These are phyloP conservation scores for Zaprionus kolodkinae DNA, from an alignment of 1,140 invertebrate genomes.

Conservation along the genomic window DNA sequence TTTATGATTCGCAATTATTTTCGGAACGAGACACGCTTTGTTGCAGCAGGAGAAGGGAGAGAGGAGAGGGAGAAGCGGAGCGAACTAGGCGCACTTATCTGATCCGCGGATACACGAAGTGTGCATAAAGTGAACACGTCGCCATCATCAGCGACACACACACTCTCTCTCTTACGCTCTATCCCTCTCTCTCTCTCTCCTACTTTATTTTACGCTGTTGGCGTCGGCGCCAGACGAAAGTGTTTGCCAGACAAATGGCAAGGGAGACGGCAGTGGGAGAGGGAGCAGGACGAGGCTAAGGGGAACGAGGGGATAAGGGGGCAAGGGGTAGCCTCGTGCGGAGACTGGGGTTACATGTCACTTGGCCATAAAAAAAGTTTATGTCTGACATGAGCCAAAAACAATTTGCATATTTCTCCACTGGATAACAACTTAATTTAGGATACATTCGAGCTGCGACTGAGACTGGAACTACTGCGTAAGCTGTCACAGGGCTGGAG, in stretches of 20 bases:
- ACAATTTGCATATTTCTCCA: slow-evolving; percentile 77
- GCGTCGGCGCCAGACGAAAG: slow-evolving; percentile 73
- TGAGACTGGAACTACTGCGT: slow-evolving; percentile 38
- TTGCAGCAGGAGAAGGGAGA: background rate
- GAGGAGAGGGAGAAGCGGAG: background rate
- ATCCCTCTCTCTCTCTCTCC: slow-evolving; percentile 10
- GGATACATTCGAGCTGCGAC: slow-evolving; percentile 49
- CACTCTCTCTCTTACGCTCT: background rate
- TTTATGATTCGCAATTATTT: slow-evolving; percentile 79
- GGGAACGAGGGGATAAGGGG: background rate
- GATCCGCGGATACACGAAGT: slow-evolving; percentile 69
- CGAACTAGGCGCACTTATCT: slow-evolving; percentile 54
- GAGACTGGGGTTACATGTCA: slow-evolving; percentile 63
- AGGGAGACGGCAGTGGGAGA: background rate
- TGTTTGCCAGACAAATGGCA: slow-evolving; percentile 68
- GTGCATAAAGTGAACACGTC: slow-evolving; percentile 63
- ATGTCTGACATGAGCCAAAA: slow-evolving; percentile 81
- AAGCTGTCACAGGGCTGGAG: background rate
- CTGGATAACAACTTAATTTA: slow-evolving; percentile 79
- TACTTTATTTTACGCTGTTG: slow-evolving; percentile 2
- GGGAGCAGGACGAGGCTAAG: background rate
- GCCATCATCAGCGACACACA: slow-evolving; percentile 34
- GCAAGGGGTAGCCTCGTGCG: background rate
- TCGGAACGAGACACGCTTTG: slow-evolving; percentile 49
- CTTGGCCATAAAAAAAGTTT: slow-evolving; percentile 77